Percentiles rank a stretch among this genome's conserved stretches.
Conservation (phyloP, 1,140 invertebrate genomes). For the Halictus rubicundus region DNA sequence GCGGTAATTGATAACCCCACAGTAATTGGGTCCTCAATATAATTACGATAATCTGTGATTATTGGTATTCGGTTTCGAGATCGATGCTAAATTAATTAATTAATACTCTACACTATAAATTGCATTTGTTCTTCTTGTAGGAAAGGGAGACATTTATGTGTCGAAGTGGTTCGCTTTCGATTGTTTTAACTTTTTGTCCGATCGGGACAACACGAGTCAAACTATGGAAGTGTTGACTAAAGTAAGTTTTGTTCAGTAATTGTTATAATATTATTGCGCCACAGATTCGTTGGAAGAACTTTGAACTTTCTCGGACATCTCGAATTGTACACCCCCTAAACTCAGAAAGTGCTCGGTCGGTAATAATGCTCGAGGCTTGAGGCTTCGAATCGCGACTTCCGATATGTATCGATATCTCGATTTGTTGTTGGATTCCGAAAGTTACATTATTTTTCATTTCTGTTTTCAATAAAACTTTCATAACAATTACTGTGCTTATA, state of each 20-base stretch:
- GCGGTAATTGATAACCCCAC: no score
- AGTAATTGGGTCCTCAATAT: no score
- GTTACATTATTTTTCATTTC: no score
- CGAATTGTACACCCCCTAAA: background rate
- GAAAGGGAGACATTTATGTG: background rate
- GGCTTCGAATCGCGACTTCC: background rate
- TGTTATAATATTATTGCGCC: background rate
- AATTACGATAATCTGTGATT: no score
- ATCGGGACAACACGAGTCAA: background rate
- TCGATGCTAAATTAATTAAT: no score
- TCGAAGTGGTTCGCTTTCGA: slow-evolving; percentile 4
- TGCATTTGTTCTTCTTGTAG: background rate
- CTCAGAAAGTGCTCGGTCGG: background rate
- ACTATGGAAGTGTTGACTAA: background rate
- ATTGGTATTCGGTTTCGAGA: no score
- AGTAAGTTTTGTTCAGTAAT: background rate
- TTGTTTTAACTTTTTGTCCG: background rate
- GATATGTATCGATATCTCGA: background rate
- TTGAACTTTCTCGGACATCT: background rate
- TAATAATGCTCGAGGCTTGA: no score
- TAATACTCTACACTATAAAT: no score
- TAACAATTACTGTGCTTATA: no score
- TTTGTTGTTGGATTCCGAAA: background rate
- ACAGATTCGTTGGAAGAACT: no score
- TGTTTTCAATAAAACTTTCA: no score